phyloP scores from a whole-genome alignment of 92 coral and sea anemone species.

The Heliopora coerulea region DNA sequence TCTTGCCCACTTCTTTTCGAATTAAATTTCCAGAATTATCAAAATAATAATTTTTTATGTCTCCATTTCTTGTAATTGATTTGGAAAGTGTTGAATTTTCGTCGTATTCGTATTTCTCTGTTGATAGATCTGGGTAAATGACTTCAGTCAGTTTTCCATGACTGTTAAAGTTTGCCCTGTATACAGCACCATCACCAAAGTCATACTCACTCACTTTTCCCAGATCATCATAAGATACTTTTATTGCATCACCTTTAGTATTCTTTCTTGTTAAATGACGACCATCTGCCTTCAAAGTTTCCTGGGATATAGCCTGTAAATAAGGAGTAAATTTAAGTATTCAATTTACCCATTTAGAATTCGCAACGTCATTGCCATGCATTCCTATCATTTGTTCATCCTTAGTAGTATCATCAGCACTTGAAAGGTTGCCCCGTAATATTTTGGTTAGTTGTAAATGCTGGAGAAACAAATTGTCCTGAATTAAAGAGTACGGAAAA shows the following conservation, averaged over 20 bases:
- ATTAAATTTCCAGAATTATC: background rate
- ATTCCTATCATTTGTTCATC: too few relatives aligned
- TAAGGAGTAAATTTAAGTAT: too few relatives aligned
- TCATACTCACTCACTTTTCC: background rate
- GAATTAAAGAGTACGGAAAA: too few relatives aligned
- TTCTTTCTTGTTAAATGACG: conserved; percentile 50
- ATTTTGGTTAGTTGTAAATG: too few relatives aligned
- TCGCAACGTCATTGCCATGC: too few relatives aligned
- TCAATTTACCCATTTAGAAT: too few relatives aligned
- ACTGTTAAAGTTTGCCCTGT: conserved; percentile 49
- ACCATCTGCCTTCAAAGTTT: conserved; percentile 37
- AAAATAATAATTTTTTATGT: background rate
- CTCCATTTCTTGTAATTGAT: conserved; percentile 56
- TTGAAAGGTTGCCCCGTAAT: too few relatives aligned
- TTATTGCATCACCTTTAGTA: conserved; percentile 56
- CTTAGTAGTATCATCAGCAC: too few relatives aligned
- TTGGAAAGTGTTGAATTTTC: conserved; percentile 28
- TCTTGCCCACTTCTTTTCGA: conserved; percentile 32
- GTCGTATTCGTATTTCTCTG: conserved; percentile 52
- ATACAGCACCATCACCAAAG: conserved; percentile 52
- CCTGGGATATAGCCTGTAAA: conserved; percentile 52
- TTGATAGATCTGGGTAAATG: conserved; percentile 60
- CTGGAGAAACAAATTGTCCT: too few relatives aligned
- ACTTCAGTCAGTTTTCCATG: conserved; percentile 34
- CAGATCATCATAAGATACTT: background rate